Evolutionary conservation across 2,113 vertebrate genomes (phyloP).

Genomic region (Urocitellus parryii): DNA sequence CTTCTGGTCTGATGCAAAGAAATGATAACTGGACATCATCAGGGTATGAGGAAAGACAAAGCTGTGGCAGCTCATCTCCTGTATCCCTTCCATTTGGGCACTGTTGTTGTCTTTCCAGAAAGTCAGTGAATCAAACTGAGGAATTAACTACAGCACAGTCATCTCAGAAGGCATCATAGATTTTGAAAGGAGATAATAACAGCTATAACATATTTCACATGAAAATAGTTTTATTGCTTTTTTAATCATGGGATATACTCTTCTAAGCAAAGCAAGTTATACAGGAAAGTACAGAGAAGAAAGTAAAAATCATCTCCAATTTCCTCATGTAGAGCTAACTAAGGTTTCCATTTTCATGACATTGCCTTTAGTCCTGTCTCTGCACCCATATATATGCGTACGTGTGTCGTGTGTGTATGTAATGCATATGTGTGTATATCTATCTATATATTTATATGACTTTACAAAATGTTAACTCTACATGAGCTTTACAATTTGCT

Average conservation of each 20-base stretch:
- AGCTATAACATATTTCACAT: background rate
- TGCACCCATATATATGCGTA: background rate
- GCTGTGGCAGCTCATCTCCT: background rate
- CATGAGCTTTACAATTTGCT: background rate
- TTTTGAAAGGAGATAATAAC: background rate
- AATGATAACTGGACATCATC: background rate
- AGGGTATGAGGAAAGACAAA: background rate
- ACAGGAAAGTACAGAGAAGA: background rate
- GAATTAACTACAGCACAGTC: background rate
- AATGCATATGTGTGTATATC: too few relatives aligned
- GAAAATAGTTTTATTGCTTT: constrained; percentile 28
- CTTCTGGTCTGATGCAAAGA: background rate
- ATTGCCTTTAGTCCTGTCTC: background rate
- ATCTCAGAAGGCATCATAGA: background rate
- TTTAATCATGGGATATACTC: background rate
- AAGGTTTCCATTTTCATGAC: background rate
- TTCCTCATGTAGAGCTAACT: background rate
- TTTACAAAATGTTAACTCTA: constrained; percentile 10
- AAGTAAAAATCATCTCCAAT: background rate
- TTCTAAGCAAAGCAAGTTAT: constrained; percentile 3
- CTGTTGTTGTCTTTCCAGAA: background rate
- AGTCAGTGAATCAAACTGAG: background rate
- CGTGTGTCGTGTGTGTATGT: too few relatives aligned
- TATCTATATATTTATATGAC: too few relatives aligned
- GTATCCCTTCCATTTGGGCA: background rate